phyloP scores from a whole-genome alignment of 1,140 invertebrate species.

The Eurosta solidaginis region DNA sequence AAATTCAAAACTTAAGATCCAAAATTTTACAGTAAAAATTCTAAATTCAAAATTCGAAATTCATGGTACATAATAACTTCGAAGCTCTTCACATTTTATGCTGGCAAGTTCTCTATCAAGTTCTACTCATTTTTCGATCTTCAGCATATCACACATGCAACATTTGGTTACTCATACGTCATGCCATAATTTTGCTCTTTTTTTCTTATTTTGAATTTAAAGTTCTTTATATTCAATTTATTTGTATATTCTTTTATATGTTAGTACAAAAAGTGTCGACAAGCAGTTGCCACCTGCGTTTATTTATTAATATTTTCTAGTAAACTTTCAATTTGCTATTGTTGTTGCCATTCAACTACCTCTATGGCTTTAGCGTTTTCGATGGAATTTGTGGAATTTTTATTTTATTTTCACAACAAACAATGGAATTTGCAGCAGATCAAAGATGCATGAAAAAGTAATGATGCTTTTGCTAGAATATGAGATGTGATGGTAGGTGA shows the following conservation, averaged over 20 bases:
- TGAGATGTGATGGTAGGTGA: not conserved
- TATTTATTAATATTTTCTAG: not conserved
- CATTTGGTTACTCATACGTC: not conserved
- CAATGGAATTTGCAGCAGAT: not conserved
- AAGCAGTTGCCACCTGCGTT: not conserved
- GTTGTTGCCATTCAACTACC: not conserved
- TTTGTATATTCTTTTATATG: not conserved
- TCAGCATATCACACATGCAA: too few species aligned
- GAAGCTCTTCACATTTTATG: not conserved
- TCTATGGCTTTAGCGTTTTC: not conserved
- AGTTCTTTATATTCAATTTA: not conserved
- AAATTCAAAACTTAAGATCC: too few species aligned
- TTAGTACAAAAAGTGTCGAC: not conserved
- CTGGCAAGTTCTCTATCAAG: not conserved
- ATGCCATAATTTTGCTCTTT: not conserved
- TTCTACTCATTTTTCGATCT: not conserved
- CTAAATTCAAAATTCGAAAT: too few species aligned
- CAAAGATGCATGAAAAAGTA: conserved; percentile 17
- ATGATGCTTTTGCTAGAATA: not conserved
- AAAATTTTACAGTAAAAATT: too few species aligned
- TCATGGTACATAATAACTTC: too few species aligned
- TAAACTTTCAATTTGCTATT: not conserved
- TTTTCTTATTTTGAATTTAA: not conserved
- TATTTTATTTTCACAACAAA: not conserved
- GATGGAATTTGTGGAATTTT: not conserved